These are phyloP conservation scores for Momotus momota DNA, from an alignment of 2,797 vertebrate species.

Conservation along the genomic window DNA sequence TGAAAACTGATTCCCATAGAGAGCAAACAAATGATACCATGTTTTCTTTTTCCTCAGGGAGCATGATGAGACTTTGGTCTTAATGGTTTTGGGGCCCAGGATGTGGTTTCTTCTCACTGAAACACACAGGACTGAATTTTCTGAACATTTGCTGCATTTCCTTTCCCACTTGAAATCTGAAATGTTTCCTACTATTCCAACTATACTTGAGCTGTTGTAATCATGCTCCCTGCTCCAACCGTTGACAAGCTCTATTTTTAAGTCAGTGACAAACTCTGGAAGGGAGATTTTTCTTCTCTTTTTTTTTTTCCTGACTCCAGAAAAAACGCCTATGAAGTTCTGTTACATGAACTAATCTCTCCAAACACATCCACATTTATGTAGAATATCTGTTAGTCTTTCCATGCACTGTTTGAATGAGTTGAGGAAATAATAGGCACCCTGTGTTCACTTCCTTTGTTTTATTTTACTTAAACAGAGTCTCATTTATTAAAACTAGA, in stretches of 20 bases:
- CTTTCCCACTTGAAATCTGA: slow-evolving; percentile 40
- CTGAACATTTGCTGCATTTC: slow-evolving; percentile 28
- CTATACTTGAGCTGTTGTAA: neutral
- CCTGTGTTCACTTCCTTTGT: neutral
- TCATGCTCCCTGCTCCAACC: neutral
- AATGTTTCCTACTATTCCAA: neutral
- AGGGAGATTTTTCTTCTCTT: neutral
- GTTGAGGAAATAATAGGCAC: neutral
- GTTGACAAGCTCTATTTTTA: neutral
- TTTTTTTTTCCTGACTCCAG: neutral
- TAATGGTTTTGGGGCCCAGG: slow-evolving; percentile 1
- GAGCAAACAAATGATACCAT: neutral
- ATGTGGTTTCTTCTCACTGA: slow-evolving; percentile 29
- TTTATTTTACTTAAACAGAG: slow-evolving; percentile 6
- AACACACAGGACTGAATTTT: slow-evolving; percentile 8
- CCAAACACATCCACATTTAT: neutral
- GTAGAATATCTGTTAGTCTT: neutral
- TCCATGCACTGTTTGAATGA: neutral
- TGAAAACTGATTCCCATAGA: slow-evolving; percentile 26
- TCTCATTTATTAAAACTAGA: neutral
- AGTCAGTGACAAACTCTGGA: neutral
- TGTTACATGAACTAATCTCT: neutral
- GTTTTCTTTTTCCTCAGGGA: slow-evolving; percentile 26
- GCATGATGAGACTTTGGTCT: neutral
- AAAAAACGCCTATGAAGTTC: neutral